Base-by-base conservation (phyloP, 2,113 vertebrate species). In the Crypturellus undulatus region DNA sequence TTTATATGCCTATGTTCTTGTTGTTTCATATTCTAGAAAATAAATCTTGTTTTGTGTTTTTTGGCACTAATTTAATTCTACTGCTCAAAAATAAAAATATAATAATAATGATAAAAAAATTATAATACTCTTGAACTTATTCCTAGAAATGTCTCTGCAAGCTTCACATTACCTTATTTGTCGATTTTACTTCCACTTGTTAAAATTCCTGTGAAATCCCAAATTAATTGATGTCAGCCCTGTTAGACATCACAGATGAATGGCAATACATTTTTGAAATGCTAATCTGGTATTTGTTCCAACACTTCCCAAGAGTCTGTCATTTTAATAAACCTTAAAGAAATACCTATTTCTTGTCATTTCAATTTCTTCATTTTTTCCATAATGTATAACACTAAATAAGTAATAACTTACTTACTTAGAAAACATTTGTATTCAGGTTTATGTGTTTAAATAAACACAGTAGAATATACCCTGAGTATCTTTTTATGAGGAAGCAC, bases 231-330 rank as follows among this genome's bases (percentile, higher is more conserved):
- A 96, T 93, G 79, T 92, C 68, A 87, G 75, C 42, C 78, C 91
- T 89, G 30, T 30, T 96, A 86, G 82, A 95, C 84, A 90, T 54
- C 59, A 80, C 51, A 96, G 64, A 22, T 94, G 84, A 94, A 78
- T 92, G 63, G 68, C 30, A 94, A 90, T 95, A 92, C 65, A 92
- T 69, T 94, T 87, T 97, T 94, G 97, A 96, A 95, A 95, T 96
- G 90, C 62, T 96, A 97, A 96, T 97, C 87, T 83, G 28, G 16
- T 96, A 52, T 97, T 96, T 97, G 83, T 96, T 97, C 88, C 96
- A 95, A 84, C 79, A 84, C 20, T 82, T 96, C 82, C 72, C 59
- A 42, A 68, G 34, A 86, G 32, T 51, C 30, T 95, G 94, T 76
- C 40, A 69, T 96, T 97, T 96, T 80, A 93, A 93, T 90, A 95